A percentile compares a stretch with the other conserved stretches of the same genome.
Evolutionary conservation across 2,888 invertebrate species (phyloP).

Genomic region (Archips xylosteana): DNA sequence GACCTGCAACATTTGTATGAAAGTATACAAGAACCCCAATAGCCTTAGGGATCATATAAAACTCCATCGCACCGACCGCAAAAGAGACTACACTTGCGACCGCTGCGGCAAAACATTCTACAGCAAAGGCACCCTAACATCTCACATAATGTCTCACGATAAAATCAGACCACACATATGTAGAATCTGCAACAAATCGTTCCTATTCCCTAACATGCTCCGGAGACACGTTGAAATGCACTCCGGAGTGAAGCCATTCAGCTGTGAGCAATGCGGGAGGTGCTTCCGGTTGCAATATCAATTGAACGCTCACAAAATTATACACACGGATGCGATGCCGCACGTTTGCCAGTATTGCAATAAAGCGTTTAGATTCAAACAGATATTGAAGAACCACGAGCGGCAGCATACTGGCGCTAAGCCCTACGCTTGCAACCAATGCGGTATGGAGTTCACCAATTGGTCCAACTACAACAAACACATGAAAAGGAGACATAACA

Average conservation of each 20-base stretch:
- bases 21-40: conserved; percentile 70
- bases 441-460: conserved; percentile 90
- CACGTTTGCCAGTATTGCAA: conserved; percentile 91
- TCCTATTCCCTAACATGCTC: conserved; percentile 76
- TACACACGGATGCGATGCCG: conserved; percentile 92
- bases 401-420: conserved; percentile 90
- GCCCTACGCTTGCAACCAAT: conserved; percentile 90
- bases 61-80: conserved; percentile 82
- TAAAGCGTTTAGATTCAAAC: conserved; percentile 91
- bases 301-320: conserved; percentile 89
- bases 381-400: conserved; percentile 90
- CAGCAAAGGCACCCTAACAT: conserved; percentile 76
- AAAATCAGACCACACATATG: conserved; percentile 73
- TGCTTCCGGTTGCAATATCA: conserved; percentile 88
- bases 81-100: conserved; percentile 76
- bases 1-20: conserved; percentile 72
- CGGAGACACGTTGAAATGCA: conserved; percentile 78
- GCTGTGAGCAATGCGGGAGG: conserved; percentile 76
- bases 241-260: conserved; percentile 73
- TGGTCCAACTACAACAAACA: conserved; percentile 95
- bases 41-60: conserved; percentile 84
- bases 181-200: conserved; percentile 75
- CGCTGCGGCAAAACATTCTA: conserved; percentile 78
- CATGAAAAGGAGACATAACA: conserved; percentile 90
- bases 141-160: conserved; percentile 77